Evolutionary conservation across 2,888 invertebrate genomes (phyloP), one percentile per base, ranked within the genome.

Genomic region (Timandra comae): DNA sequence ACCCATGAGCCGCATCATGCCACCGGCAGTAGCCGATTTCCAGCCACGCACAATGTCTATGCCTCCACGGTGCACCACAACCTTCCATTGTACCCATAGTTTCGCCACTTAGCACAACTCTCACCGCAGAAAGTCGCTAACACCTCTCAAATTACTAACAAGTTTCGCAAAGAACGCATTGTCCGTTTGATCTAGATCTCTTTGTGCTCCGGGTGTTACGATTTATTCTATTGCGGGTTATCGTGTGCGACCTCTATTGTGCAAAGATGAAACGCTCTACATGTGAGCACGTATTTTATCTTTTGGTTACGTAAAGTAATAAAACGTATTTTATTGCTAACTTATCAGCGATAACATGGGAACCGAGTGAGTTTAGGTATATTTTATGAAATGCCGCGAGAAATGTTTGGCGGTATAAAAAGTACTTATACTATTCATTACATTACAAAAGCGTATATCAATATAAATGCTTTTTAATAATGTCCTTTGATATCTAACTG

Each of bases 101-200:
- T 80, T 80, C 79, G 66, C 75, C 75, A 81, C 63, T 80, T 79
- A 79, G 63, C 73, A 64, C 59, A 44, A 77, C 79, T 82, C 81
- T 81, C 80, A 71, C 77, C 63, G 44, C 53, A 61, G 70, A 71
- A 72, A 70, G 69, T 70, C 65, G 64, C 70, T 66, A 71, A 75
- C 67, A 66, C 63, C 52, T 60, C 61, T 65, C 66, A 74, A 74
- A 74, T 73, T 72, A 69, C 73, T 63, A 66, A 66, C 67, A 53
- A 65, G 73, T 76, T 78, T 78, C 73, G 74, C 75, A 77, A 81
- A 72, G 58, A 72, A 60, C 53, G 57, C 71, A 78, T 80, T 81
- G 82, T 79, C 70, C 71, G 71, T 60, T 51, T 69, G 71, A 80
- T 81, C 80, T 79, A 80, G 80, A 82, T 80, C 65, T 61, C 67